These are phyloP conservation scores for Balaeniceps rex DNA, from an alignment of 2,113 vertebrate species.

Conservation along the genomic window DNA sequence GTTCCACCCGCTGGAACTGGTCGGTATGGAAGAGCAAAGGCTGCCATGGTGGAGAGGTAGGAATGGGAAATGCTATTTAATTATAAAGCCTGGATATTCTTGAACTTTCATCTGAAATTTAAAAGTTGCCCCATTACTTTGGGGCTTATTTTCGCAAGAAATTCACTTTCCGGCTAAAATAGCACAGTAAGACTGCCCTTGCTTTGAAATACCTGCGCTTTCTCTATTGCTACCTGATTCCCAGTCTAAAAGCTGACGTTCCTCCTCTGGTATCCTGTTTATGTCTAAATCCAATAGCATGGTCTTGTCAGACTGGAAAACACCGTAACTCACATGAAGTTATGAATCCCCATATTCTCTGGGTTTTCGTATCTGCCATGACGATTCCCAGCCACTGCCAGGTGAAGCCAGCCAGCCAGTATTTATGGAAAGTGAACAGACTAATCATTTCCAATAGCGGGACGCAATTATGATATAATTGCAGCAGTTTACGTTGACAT, in stretches of 20 bases:
- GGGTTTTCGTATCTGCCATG: slow-evolving; percentile 54
- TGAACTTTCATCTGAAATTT: background rate
- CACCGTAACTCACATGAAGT: slow-evolving; percentile 23
- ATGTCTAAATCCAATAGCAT: slow-evolving; percentile 31
- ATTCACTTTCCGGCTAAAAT: slow-evolving; percentile 25
- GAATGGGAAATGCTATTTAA: background rate
- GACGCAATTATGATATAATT: slow-evolving; percentile 48
- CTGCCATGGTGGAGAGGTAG: background rate
- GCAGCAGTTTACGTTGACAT: slow-evolving; percentile 48
- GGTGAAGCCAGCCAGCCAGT: slow-evolving; percentile 59
- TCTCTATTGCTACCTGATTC: background rate
- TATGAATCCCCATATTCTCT: slow-evolving; percentile 57
- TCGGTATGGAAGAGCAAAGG: background rate
- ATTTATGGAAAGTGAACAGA: slow-evolving; percentile 28
- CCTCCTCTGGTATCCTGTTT: slow-evolving; percentile 35
- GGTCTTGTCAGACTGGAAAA: slow-evolving; percentile 58
- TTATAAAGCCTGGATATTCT: background rate
- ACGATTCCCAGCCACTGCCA: slow-evolving; percentile 59
- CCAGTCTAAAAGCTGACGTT: slow-evolving; percentile 9
- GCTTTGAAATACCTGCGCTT: slow-evolving; percentile 30
- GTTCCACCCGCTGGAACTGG: background rate
- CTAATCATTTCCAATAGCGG: slow-evolving; percentile 64
- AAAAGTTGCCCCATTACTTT: background rate
- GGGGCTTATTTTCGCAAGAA: slow-evolving; percentile 8
- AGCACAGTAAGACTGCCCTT: background rate